Conservation (phyloP, 2,113 vertebrate species). For the Petroica traversi region DNA sequence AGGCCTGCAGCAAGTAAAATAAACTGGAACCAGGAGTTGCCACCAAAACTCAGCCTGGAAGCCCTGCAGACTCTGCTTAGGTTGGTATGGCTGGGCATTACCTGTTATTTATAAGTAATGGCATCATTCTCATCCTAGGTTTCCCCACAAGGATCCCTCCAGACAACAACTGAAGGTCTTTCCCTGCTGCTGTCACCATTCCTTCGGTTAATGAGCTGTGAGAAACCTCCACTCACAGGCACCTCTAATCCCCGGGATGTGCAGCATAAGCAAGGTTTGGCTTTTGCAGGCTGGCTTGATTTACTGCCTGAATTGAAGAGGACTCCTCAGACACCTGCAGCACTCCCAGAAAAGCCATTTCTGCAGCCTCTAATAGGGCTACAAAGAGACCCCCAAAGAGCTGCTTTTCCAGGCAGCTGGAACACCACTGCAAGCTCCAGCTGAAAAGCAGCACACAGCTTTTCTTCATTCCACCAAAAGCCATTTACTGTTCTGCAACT, state of each 20-base stretch:
- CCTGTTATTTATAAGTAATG: background rate
- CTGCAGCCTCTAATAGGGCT: background rate
- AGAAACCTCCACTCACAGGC: background rate
- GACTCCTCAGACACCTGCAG: background rate
- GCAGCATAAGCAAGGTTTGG: background rate
- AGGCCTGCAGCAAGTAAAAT: background rate
- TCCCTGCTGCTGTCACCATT: background rate
- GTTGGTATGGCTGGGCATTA: background rate
- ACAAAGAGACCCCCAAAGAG: background rate
- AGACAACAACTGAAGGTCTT: background rate
- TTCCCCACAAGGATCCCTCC: background rate
- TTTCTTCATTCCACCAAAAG: background rate
- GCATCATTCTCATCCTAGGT: background rate
- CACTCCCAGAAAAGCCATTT: background rate
- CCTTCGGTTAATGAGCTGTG: background rate
- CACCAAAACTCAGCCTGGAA: background rate
- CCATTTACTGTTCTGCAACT: background rate
- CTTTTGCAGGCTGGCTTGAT: background rate
- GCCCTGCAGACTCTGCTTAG: background rate
- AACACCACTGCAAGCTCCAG: background rate
- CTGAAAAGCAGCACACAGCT: background rate
- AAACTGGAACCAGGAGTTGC: background rate
- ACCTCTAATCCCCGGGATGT: rapidly evolving
- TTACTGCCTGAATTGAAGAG: background rate
- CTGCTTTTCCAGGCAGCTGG: background rate